A percentile compares a stretch with the other conserved stretches of the same genome.
phyloP scores from a whole-genome alignment of 2,888 invertebrate genomes.

The Bellardia bayeri region DNA sequence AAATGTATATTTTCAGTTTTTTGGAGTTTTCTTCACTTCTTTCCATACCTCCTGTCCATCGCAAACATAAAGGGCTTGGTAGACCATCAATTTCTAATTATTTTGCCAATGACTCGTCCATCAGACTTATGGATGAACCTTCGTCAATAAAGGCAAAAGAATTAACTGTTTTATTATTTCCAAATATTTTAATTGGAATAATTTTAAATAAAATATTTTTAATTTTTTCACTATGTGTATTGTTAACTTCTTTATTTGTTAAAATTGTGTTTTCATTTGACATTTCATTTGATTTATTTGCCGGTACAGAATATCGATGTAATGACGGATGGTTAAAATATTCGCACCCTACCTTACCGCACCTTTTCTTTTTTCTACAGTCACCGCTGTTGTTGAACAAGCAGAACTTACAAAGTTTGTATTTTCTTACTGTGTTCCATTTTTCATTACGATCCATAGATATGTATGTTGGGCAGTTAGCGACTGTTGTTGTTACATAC shows the following conservation, averaged over 20 bases:
- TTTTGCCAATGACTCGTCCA: slow-evolving; percentile 13
- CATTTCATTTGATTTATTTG: background rate
- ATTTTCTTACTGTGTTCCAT: background rate
- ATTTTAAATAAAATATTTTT: slow-evolving; percentile 14
- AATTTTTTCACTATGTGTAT: background rate
- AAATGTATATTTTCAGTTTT: background rate
- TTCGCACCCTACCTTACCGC: slow-evolving; percentile 6
- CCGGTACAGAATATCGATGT: background rate
- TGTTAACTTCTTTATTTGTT: background rate
- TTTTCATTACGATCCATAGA: background rate
- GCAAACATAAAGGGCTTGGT: background rate
- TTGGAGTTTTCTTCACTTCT: slow-evolving; percentile 8
- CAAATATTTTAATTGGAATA: background rate
- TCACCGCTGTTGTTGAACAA: background rate
- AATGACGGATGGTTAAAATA: slow-evolving; percentile 2
- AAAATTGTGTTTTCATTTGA: background rate
- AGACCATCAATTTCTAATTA: background rate
- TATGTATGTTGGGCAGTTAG: background rate
- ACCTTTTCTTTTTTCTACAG: background rate
- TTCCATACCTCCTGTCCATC: slow-evolving; percentile 24
- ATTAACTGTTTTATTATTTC: background rate
- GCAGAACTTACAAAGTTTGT: slow-evolving; percentile 15
- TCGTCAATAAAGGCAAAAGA: background rate
- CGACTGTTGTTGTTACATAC: background rate
- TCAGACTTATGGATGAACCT: background rate